phyloP scores from a whole-genome alignment of 2,888 invertebrate species.

The Platycheirus rosarum region DNA sequence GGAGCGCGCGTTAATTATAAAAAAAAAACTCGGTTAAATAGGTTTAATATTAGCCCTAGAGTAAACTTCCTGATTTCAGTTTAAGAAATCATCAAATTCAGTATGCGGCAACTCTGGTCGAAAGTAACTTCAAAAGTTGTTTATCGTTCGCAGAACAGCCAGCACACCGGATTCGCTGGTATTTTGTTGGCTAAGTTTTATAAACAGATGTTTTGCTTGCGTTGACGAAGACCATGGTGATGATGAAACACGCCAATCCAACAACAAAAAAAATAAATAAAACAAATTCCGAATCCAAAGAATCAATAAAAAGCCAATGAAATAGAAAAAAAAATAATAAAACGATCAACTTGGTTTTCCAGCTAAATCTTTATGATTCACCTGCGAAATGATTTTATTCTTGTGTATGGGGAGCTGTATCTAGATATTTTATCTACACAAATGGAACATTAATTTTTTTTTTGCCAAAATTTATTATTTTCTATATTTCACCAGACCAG shows the following conservation, averaged over 20 bases:
- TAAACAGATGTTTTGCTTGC: slow-evolving; percentile 52
- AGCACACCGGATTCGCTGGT: slow-evolving; percentile 28
- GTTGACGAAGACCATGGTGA: slow-evolving; percentile 1
- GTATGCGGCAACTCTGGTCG: background rate
- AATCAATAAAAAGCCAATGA: slow-evolving; percentile 4
- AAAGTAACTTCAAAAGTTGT: slow-evolving; percentile 1
- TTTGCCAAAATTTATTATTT: too few relatives aligned
- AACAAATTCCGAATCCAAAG: slow-evolving; percentile 38
- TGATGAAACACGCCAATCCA: slow-evolving; percentile 50
- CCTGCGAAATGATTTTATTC: slow-evolving; percentile 22
- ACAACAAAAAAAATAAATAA: slow-evolving; percentile 37
- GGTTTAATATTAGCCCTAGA: too few relatives aligned
- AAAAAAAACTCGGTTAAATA: too few relatives aligned
- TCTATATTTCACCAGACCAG: too few relatives aligned
- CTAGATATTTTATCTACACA: too few relatives aligned
- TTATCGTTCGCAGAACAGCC: slow-evolving; percentile 4
- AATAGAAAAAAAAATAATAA: background rate
- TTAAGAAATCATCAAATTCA: too few relatives aligned
- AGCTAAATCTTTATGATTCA: slow-evolving; percentile 64
- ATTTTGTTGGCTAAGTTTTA: slow-evolving; percentile 27
- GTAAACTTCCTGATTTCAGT: too few relatives aligned
- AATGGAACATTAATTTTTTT: too few relatives aligned
- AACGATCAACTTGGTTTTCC: slow-evolving; percentile 33
- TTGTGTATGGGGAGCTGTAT: too few relatives aligned
- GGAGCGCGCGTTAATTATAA: too few relatives aligned